Percentiles rank a stretch among this genome's conserved stretches.
Evolutionary conservation across 2,797 vertebrate species (phyloP).

Genomic region (Rhodeus uyekii): DNA sequence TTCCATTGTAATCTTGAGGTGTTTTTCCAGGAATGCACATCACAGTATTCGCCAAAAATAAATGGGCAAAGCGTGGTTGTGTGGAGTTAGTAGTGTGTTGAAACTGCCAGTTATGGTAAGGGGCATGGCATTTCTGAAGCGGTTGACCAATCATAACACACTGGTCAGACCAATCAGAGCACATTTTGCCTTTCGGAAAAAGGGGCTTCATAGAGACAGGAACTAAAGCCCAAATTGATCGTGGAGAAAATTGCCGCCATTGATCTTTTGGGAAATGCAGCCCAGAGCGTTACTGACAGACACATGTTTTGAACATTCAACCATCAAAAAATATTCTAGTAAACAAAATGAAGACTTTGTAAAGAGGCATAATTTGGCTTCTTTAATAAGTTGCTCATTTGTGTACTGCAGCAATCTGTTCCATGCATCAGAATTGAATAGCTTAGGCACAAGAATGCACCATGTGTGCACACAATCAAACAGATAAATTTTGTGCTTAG

Average conservation of each 20-base stretch:
- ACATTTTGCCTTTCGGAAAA: background rate
- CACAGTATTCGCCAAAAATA: background rate
- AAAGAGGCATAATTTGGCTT: background rate
- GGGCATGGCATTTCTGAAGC: background rate
- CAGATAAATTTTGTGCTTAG: background rate
- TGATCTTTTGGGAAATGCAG: no score
- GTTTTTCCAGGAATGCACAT: background rate
- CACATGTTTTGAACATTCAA: background rate
- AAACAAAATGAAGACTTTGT: background rate
- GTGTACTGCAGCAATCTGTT: constrained; percentile 34
- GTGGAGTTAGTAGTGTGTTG: background rate
- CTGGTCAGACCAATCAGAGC: background rate
- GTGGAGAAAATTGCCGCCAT: no score
- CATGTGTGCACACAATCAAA: background rate
- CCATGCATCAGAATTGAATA: background rate
- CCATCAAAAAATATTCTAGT: background rate
- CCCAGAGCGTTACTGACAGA: no score
- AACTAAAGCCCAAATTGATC: no score
- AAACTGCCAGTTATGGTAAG: background rate
- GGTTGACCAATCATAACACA: background rate
- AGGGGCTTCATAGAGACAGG: background rate
- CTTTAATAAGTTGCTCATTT: constrained; percentile 37
- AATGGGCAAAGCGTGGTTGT: background rate
- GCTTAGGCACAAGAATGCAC: background rate
- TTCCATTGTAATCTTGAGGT: background rate